Percentiles rank a stretch among this genome's conserved stretches.
Evolutionary conservation across 2,888 invertebrate species (phyloP).

Genomic region (Drosophila atripex): DNA sequence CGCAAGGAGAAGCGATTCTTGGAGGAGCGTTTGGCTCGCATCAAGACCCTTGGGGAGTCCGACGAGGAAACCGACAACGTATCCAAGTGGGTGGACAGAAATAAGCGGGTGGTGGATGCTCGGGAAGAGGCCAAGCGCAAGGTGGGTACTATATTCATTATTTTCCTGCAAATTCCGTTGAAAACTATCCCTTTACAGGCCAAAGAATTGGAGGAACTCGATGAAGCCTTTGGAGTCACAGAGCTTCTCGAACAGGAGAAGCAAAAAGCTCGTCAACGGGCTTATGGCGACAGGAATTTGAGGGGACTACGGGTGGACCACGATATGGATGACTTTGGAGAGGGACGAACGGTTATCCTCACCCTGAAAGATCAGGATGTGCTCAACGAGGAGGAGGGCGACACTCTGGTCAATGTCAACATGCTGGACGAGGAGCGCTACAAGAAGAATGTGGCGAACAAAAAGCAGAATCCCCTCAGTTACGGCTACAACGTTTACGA

Average conservation of each 20-base stretch:
- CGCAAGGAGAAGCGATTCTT: slow-evolving; percentile 90
- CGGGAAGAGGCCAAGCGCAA: slow-evolving; percentile 92
- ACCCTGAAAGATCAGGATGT: slow-evolving; percentile 97
- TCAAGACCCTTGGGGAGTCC: slow-evolving; percentile 90
- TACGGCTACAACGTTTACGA: slow-evolving; percentile 95
- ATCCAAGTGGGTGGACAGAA: slow-evolving; percentile 92
- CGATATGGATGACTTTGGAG: slow-evolving; percentile 88
- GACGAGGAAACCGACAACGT: slow-evolving; percentile 91
- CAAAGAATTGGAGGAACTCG: slow-evolving; percentile 96
- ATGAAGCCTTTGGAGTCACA: slow-evolving; percentile 95
- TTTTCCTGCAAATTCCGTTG: not conserved
- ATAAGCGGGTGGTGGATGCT: slow-evolving; percentile 90
- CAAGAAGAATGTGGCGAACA: slow-evolving; percentile 92
- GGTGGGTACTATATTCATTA: slow-evolving; percentile 68
- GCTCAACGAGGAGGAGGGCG: slow-evolving; percentile 93
- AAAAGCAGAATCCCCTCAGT: slow-evolving; percentile 91
- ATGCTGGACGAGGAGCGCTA: slow-evolving; percentile 93
- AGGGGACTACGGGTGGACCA: slow-evolving; percentile 95
- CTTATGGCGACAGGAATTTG: slow-evolving; percentile 90
- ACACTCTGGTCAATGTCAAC: slow-evolving; percentile 96
- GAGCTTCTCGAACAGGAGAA: slow-evolving; percentile 93
- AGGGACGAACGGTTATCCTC: slow-evolving; percentile 93
- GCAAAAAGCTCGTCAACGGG: slow-evolving; percentile 85
- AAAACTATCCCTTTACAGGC: slow-evolving; percentile 86
- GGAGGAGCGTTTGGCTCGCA: slow-evolving; percentile 88